Percentiles rank a stretch among this genome's conserved stretches.
phyloP scores from a whole-genome alignment of 2,797 vertebrate genomes.

The Odontamblyopus lacepedii region DNA sequence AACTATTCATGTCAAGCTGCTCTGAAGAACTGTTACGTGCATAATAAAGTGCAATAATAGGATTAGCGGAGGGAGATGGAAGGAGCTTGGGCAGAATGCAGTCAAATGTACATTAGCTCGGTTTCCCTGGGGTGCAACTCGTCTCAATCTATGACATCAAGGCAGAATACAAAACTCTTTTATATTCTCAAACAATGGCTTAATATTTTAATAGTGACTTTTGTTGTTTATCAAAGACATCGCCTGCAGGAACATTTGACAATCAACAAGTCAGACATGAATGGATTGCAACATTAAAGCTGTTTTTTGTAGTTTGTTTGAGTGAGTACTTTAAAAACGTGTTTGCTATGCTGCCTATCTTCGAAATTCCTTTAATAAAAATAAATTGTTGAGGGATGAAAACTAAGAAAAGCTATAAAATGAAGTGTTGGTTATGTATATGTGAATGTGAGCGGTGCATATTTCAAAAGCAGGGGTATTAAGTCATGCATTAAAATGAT shows the following conservation, averaged over 20 bases:
- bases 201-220: constrained; percentile 20
- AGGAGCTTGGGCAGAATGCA: constrained; percentile 3
- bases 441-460: constrained; percentile 30
- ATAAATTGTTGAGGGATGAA: constrained; percentile 8
- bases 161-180: neutral
- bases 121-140: constrained; percentile 6
- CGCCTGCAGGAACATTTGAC: constrained; percentile 17
- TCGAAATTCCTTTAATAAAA: neutral
- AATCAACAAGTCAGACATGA: constrained; percentile 21
- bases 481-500: constrained; percentile 57
- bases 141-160: constrained; percentile 1
- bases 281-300: constrained; percentile 21
- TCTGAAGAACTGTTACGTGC: neutral
- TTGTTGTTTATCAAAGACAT: constrained; percentile 19
- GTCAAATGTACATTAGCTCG: constrained; percentile 11
- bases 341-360: constrained; percentile 8
- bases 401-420: constrained; percentile 10
- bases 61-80: constrained; percentile 4
- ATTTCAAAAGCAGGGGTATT: constrained; percentile 49
- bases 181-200: constrained; percentile 9
- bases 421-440: neutral
- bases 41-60: constrained; percentile 17
- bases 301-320: neutral
- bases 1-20: constrained; percentile 5
- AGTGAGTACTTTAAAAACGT: neutral